Percentiles rank a stretch among this genome's conserved stretches.
phyloP scores from a whole-genome alignment of 2,888 invertebrate species.

The Boloria euphrosyne region DNA sequence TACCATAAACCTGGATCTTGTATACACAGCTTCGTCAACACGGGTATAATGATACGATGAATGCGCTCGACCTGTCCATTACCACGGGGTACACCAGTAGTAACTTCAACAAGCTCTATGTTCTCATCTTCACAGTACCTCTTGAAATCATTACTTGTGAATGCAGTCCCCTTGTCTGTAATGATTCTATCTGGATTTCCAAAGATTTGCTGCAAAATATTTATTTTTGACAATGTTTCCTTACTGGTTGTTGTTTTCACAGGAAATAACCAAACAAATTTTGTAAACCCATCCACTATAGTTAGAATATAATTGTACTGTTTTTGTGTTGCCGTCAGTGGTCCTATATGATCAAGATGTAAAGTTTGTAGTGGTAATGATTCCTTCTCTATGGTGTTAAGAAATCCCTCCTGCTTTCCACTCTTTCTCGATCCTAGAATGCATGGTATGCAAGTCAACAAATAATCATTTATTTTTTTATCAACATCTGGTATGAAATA shows the following conservation, averaged over 20 bases:
- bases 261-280: conserved; percentile 56
- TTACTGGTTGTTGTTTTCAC: conserved; percentile 48
- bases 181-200: too few relatives aligned
- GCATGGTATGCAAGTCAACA: too few relatives aligned
- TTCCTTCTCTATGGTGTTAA: conserved; percentile 38
- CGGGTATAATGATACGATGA: too few relatives aligned
- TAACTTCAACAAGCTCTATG: conserved; percentile 2
- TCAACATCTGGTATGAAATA: conserved; percentile 46
- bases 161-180: conserved; percentile 43
- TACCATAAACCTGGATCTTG: too few relatives aligned
- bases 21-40: too few relatives aligned
- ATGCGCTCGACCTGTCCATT: too few relatives aligned
- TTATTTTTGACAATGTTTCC: too few relatives aligned
- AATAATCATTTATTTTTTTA: conserved; percentile 38
- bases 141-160: too few relatives aligned
- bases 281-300: conserved; percentile 53
- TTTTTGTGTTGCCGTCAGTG: conserved; percentile 49
- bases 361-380: conserved; percentile 38
- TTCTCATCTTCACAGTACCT: background rate
- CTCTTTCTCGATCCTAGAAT: conserved; percentile 41
- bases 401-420: conserved; percentile 45
- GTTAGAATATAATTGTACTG: conserved; percentile 54
- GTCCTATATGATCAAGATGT: conserved; percentile 53
- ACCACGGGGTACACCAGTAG: too few relatives aligned
- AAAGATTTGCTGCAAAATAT: too few relatives aligned